These are phyloP conservation scores for Misgurnus anguillicaudatus DNA, from an alignment of 2,113 vertebrate genomes.

Conservation along the genomic window DNA sequence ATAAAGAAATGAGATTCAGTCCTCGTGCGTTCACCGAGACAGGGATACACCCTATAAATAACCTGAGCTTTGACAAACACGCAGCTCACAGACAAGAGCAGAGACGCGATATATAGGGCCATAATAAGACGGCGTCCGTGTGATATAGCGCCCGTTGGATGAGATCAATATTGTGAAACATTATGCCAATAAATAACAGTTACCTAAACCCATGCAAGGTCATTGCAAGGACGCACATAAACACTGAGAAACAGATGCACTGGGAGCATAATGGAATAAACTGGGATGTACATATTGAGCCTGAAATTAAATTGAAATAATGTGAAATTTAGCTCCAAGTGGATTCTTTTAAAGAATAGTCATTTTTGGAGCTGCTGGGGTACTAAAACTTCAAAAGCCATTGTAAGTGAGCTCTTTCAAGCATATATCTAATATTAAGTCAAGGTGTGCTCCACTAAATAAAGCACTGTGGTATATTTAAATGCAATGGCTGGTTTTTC, in stretches of 20 bases:
- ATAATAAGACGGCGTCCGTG: conserved; percentile 12
- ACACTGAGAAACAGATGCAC: not conserved
- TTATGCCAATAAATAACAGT: conserved; percentile 18
- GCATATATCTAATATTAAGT: not conserved
- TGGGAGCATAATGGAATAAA: not conserved
- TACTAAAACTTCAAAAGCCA: conserved; percentile 52
- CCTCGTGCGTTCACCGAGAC: conserved; percentile 4
- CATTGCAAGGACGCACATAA: conserved; percentile 53
- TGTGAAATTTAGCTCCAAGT: not conserved
- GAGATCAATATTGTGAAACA: conserved; percentile 27
- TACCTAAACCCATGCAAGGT: conserved; percentile 55
- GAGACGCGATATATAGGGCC: not conserved
- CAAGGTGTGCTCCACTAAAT: not conserved
- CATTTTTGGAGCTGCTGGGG: conserved; percentile 63
- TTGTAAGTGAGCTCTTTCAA: not conserved
- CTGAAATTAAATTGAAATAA: not conserved
- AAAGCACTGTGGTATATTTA: not conserved
- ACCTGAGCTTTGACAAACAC: conserved; percentile 21
- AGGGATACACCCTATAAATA: conserved; percentile 53
- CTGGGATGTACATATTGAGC: not conserved
- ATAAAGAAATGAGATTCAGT: conserved; percentile 17
- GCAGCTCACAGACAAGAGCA: not conserved
- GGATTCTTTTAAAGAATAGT: not conserved
- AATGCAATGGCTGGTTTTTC: not conserved
- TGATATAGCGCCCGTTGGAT: conserved; percentile 15